phyloP scores from a whole-genome alignment of 64 coral and sea anemone species.

The Anthopleura sola region DNA sequence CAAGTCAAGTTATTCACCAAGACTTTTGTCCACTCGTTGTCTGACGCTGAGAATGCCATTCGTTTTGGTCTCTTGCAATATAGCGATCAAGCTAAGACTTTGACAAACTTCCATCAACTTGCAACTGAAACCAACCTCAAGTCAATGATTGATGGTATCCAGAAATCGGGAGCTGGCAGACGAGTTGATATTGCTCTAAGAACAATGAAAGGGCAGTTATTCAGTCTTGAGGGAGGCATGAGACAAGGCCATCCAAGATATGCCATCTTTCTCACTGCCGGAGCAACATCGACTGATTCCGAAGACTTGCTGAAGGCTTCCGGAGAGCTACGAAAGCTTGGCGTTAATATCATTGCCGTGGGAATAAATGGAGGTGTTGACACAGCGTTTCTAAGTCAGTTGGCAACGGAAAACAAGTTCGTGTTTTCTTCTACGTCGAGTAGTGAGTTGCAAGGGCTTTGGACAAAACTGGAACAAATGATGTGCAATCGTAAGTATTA shows the following conservation, averaged over 20 bases:
- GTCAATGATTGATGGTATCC: constrained; percentile 22
- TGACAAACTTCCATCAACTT: constrained; percentile 22
- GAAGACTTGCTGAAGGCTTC: not conserved
- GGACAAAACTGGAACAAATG: not conserved
- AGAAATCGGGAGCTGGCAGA: not conserved
- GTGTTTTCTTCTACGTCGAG: not conserved
- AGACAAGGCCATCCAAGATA: constrained; percentile 22
- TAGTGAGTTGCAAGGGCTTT: not conserved
- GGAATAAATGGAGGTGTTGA: not conserved
- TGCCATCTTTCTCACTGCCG: constrained; percentile 8
- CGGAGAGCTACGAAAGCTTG: not conserved
- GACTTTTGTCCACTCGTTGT: constrained; percentile 24
- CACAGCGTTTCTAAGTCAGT: not conserved
- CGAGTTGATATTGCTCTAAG: constrained; percentile 27
- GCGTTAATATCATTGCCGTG: not conserved
- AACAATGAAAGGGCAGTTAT: constrained; percentile 16
- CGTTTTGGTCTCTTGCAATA: constrained; percentile 52
- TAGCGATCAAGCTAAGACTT: constrained; percentile 19
- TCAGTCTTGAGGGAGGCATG: constrained; percentile 36
- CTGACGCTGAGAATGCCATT: constrained; percentile 51
- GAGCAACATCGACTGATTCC: not conserved
- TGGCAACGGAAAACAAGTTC: constrained; percentile 9
- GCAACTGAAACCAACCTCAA: constrained; percentile 27
- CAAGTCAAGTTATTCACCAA: constrained; percentile 52
- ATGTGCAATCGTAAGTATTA: constrained; percentile 20